phyloP scores from a whole-genome alignment of 2,113 vertebrate species.

The Hystrix brachyura region DNA sequence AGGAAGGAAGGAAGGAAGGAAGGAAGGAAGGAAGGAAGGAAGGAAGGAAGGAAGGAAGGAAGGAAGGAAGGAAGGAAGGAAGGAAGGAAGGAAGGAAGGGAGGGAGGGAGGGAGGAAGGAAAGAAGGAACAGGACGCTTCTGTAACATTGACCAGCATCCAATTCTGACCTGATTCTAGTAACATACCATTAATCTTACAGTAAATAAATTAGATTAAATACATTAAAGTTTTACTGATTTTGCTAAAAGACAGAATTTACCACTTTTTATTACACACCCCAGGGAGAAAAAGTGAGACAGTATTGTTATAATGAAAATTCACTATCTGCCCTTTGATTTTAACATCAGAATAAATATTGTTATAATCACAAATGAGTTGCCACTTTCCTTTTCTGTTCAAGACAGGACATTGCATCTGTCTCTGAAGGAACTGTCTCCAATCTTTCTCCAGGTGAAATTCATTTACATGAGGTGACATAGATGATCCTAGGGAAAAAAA shows the following conservation, averaged over 20 bases:
- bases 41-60: neutral
- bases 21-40: neutral
- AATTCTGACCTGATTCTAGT: neutral
- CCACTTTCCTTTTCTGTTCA: neutral
- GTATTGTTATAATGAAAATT: slow-evolving; percentile 16
- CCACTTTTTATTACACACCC: neutral
- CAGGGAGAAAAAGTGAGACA: neutral
- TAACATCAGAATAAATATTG: neutral
- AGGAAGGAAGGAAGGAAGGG: neutral
- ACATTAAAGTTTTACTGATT: slow-evolving; percentile 8
- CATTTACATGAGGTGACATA: neutral
- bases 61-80: fast-evolving
- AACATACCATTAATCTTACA: neutral
- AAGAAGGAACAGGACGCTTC: neutral
- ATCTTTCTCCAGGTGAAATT: slow-evolving; percentile 24
- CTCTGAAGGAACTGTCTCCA: slow-evolving; percentile 16
- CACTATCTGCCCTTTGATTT: neutral
- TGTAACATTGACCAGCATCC: neutral
- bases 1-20: too few species aligned
- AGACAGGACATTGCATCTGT: neutral
- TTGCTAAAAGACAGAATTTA: slow-evolving; percentile 19
- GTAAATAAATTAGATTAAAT: neutral
- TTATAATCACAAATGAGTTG: neutral
- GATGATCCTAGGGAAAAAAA: neutral
- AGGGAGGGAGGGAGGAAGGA: neutral